Base-by-base conservation (phyloP, 2,797 vertebrate genomes). In the Pseudochirops cupreus region DNA sequence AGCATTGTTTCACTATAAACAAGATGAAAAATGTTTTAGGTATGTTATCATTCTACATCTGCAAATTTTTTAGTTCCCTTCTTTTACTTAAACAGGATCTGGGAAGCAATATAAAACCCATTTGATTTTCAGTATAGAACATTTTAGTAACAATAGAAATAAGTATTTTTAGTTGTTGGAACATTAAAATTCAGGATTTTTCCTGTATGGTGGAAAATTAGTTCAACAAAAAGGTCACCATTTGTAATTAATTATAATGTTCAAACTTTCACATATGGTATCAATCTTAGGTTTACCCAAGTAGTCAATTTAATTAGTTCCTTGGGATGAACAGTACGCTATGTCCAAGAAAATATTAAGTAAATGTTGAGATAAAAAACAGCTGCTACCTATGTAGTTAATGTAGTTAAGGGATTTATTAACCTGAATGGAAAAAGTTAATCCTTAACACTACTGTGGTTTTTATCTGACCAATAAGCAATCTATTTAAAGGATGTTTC, bases 161-260 rank as follows among this genome's bases (percentile, higher is more conserved):
- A 97, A 97, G 94, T 97, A 97, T 97, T 98, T 98, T 97, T 98
- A 98, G 96, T 97, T 97, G 95, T 96, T 94, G 97, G 94, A 98
- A 98, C 96, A 98, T 97, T 98, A 96, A 98, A 96, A 97, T 97
- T 98, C 97, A 98, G 98, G 98, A 98, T 97, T 97, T 98, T 97
- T 97, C 96, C 98, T 97, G 91, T 97, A 97, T 2, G 46, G 94
- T 98, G 94, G 97, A 98, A 98, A 98, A 97, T 98, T 95, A 98
- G 97, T 98, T 98, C 97, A 98, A 98, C 95, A 97, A 97, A 98
- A 98, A 98, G 98, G 98, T 98, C 98, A 98, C 95, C 98, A 98
- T 98, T 98, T 98, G 98, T 98, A 98, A 98, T 98, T 98, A 99
- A 99, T 98, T 99, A 99, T 95, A 98, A 99, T 98, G 98, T 98